phyloP scores from a whole-genome alignment of 2,797 vertebrate species.

The Hemibagrus guttatus region DNA sequence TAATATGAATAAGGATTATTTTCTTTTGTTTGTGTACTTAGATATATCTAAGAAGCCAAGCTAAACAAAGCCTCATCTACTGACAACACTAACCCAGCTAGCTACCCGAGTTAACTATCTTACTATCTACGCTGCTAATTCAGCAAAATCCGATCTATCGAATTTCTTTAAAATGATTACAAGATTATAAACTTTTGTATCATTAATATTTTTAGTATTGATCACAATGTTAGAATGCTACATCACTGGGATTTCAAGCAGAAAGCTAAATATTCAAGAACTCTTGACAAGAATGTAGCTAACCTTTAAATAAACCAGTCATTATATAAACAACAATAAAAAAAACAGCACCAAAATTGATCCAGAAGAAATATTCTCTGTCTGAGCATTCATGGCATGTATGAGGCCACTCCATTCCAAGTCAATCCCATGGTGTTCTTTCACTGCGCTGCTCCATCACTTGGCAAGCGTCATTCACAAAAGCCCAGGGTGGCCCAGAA shows the following conservation, averaged over 20 bases:
- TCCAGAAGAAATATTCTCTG: conserved; percentile 6
- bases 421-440: conserved; percentile 34
- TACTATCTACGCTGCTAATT: not conserved
- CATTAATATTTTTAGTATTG: not conserved
- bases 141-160: not conserved
- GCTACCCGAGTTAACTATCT: not conserved
- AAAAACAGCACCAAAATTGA: conserved; percentile 11
- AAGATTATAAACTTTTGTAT: no score
- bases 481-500: conserved; percentile 34
- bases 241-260: no score
- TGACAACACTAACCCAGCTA: not conserved
- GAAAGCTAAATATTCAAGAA: not conserved
- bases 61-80: not conserved
- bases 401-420: conserved; percentile 16
- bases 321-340: conserved; percentile 26
- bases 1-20: not conserved
- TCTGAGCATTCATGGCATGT: conserved; percentile 20
- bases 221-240: not conserved
- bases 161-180: not conserved
- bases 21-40: not conserved
- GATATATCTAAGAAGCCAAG: not conserved
- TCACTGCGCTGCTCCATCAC: conserved; percentile 1
- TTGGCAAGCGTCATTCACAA: conserved; percentile 36
- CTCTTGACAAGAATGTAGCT: not conserved
- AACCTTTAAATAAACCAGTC: conserved; percentile 7